Evolutionary conservation across 2,113 vertebrate genomes (phyloP).

Genomic region (Daboia siamensis): DNA sequence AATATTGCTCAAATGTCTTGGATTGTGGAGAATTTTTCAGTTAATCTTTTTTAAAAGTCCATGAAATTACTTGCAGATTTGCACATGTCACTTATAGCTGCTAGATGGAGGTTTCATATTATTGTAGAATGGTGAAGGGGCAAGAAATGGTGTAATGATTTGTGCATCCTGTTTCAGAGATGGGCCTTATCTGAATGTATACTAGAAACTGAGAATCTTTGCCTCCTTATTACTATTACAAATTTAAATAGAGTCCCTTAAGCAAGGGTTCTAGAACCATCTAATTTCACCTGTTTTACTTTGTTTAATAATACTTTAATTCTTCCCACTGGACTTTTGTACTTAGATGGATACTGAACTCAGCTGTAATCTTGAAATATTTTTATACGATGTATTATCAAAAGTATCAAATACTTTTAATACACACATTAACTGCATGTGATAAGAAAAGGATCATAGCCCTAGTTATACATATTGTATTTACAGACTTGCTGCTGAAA

Average conservation of each 20-base stretch:
- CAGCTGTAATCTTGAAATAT: background rate
- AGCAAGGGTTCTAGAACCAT: background rate
- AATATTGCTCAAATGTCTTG: background rate
- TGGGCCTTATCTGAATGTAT: background rate
- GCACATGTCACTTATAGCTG: background rate
- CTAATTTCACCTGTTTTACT: background rate
- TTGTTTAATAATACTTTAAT: background rate
- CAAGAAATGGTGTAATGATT: background rate
- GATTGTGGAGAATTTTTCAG: background rate
- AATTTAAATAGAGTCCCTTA: background rate
- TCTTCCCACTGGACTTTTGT: background rate
- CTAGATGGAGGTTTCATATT: background rate
- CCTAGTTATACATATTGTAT: background rate
- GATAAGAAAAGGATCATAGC: background rate
- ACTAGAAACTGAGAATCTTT: background rate
- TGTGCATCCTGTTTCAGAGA: background rate
- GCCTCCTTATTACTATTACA: background rate
- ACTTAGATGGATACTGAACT: background rate
- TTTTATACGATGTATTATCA: background rate
- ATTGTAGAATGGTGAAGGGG: background rate
- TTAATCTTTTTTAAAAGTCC: background rate
- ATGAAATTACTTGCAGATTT: background rate
- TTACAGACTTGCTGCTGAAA: background rate
- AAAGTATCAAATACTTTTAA: background rate
- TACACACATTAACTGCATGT: background rate